phyloP scores from a whole-genome alignment of 2,113 vertebrate genomes.

The Poeciliopsis prolifica region DNA sequence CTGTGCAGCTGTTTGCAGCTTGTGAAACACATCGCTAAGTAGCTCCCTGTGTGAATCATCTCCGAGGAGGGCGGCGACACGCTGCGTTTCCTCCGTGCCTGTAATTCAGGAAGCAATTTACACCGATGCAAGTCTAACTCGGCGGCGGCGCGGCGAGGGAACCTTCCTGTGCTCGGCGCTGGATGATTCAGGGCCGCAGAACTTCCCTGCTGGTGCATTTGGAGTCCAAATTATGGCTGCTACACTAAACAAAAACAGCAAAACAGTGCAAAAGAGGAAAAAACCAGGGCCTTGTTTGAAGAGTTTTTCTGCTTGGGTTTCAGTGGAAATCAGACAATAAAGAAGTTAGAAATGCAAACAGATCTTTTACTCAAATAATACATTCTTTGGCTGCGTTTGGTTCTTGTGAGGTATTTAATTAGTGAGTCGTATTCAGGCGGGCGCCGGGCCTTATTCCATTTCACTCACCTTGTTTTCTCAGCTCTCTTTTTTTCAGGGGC shows the following conservation, averaged over 20 bases:
- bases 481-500: conserved; percentile 26
- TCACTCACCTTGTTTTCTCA: conserved; percentile 35
- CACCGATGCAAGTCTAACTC: conserved; percentile 54
- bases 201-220: conserved; percentile 28
- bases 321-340: conserved; percentile 44
- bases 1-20: conserved; percentile 52
- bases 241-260: conserved; percentile 17
- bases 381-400: conserved; percentile 25
- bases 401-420: conserved; percentile 35
- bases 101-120: conserved; percentile 74
- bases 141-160: conserved; percentile 35
- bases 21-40: conserved; percentile 53
- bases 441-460: conserved; percentile 41
- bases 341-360: not conserved
- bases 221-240: conserved; percentile 51
- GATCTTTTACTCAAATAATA: conserved; percentile 12
- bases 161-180: conserved; percentile 10
- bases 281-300: conserved; percentile 19
- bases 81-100: conserved; percentile 46
- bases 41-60: conserved; percentile 53
- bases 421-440: conserved; percentile 10
- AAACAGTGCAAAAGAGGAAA: conserved; percentile 30
- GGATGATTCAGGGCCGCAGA: conserved; percentile 35
- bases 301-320: conserved; percentile 22
- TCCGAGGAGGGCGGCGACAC: conserved; percentile 27